Evolutionary conservation across 2,888 invertebrate species (phyloP), one percentile per base, ranked within the genome.

Genomic region (Caenorhabditis zanzibari): DNA sequence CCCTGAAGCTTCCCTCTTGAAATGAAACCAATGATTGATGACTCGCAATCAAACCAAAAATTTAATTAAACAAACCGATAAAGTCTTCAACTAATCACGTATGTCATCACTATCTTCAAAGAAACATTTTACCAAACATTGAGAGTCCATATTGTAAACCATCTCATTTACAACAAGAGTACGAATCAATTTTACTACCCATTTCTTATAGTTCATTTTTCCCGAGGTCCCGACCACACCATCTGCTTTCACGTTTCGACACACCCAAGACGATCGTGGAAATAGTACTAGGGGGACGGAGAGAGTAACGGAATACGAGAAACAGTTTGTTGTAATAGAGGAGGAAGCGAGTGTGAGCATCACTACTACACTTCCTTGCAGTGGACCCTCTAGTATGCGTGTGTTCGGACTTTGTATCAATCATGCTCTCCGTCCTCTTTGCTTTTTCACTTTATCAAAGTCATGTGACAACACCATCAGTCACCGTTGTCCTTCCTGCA

Each of bases 311-410:
- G 52, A 54, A 58, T 47, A 66, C 66, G 75, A n/a, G n/a, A 75
- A 75, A 75, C 66, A 75, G 75, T 75, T 75, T 75, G 75, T 75
- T 75, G 75, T 75, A 75, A 75, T 66, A 75, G 75, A 75, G 58
- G 26, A 61, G 52, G 72, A 59, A 52, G 38, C 22, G 44, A 58
- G 44, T 22, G 28, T n/a, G 63, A 54, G 54, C 54, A 68, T 68
- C 47, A 54, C 19, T 38, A 38, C 38, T 12, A 38, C 19, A 19
- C 47, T 63, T n/a, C n/a, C 54, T 14, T n/a, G n/a, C 26, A 14
- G 26, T 14, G 24, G 26, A 32, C 14, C 44, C 44, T 61, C 52
- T 63, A 32, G 64, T 54, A 28, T 44, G 54, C 35, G 64, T 28
- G 64, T 76, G 76, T 76, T 69, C 76, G 68, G 68, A 68, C 76